Conservation (phyloP, 2,113 vertebrate species). For the Taurulus bubalis region DNA sequence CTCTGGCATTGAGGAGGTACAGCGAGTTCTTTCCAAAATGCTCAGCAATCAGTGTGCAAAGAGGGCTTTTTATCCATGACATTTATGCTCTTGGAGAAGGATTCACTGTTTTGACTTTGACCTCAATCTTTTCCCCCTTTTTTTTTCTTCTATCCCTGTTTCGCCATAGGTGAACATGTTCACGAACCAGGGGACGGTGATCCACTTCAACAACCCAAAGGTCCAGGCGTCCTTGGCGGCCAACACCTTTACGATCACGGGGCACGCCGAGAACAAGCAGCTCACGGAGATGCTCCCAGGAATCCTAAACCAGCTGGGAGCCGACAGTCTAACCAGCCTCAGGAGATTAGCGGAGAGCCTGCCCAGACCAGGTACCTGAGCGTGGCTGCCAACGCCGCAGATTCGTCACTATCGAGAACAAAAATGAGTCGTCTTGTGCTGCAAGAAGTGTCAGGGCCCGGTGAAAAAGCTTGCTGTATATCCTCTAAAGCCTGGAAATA, state of each 20-base stretch:
- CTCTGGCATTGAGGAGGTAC: constrained; percentile 98
- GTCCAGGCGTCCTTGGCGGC: constrained; percentile 97
- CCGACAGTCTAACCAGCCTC: constrained; percentile 95
- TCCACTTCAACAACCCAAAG: constrained; percentile 99
- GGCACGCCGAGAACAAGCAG: constrained; percentile 97
- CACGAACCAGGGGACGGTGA: constrained; percentile 97
- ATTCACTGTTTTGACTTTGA: background rate
- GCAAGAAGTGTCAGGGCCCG: no score
- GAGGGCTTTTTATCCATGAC: background rate
- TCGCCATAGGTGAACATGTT: constrained; percentile 95
- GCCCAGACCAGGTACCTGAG: constrained; percentile 88
- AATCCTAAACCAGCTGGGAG: constrained; percentile 96
- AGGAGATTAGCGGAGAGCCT: constrained; percentile 94
- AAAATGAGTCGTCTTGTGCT: no score
- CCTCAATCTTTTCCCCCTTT: background rate
- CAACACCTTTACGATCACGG: constrained; percentile 97
- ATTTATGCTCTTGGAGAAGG: background rate
- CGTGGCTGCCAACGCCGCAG: background rate
- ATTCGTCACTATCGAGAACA: background rate
- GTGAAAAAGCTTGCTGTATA: background rate
- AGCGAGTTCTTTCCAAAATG: background rate
- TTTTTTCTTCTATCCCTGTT: background rate
- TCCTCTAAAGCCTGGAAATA: background rate
- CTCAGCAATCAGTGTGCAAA: background rate
- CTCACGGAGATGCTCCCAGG: constrained; percentile 98